Base-by-base conservation (phyloP, 2,888 invertebrate genomes). In the Axea sp. region DNA sequence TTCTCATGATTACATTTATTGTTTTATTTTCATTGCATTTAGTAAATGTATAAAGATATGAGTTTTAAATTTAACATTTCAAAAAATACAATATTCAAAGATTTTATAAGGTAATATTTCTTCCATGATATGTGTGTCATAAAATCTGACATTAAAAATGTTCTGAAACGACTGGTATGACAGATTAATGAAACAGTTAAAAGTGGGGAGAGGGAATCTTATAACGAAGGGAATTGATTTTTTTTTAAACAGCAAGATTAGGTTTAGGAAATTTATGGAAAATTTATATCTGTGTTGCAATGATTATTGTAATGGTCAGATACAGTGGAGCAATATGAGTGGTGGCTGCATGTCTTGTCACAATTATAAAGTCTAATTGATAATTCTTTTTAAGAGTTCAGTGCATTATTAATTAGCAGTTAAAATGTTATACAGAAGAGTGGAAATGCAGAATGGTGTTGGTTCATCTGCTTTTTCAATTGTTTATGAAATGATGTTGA, bases 331-430 rank as follows among this genome's bases (percentile, higher is more conserved):
- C 43, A 59, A 67, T 33, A 57, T 28, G 39, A 35, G 30, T 47
- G 55, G 35, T 62, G 37, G 12, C 47, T 43, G 55, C 37, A 45
- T 69, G 45, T 60, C 30, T 39, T 26, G 26, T 30, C 39, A 2
- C 15, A 14, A 69, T 60, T 69, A 69, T 60, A 69, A 60, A 69
- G 60, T 62, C 43, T 59, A 60, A 69, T 59, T 60, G 60, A 69
- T 60, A 60, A 60, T 69, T 60, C 12, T 59, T 35, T 68, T 68
- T 59, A 51, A 35, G 37, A 53, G 33, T 53, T 60, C 37, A 11
- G 14, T 51, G 53, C 43, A 60, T 53, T 60, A 60, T 68, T 68
- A 68, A 60, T 51, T 35, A 37, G 19, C 6, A 17, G 45, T 35
- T 60, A 31, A 59, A 51, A 45, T n/a, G 17, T 59, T 43, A 24